phyloP scores from a whole-genome alignment of 2,113 vertebrate genomes.

The Morone saxatilis region DNA sequence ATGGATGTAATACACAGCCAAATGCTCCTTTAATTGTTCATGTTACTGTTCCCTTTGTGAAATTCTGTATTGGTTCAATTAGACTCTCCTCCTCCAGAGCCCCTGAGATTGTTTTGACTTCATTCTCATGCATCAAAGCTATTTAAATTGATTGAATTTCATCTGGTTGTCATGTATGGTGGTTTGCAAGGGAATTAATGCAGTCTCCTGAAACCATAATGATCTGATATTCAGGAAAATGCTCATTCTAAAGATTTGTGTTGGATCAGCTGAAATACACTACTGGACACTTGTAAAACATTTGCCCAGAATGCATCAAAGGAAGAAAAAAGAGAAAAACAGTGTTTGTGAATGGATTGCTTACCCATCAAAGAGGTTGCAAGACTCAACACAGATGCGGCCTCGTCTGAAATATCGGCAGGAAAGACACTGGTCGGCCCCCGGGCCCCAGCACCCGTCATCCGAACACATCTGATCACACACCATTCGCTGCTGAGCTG shows the following conservation, averaged over 20 bases:
- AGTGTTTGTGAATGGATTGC: slow-evolving; percentile 38
- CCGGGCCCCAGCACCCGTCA: slow-evolving; percentile 95
- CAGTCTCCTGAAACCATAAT: slow-evolving; percentile 7
- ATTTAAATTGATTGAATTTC: slow-evolving; percentile 63
- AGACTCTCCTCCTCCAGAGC: slow-evolving; percentile 61
- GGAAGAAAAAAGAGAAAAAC: not conserved
- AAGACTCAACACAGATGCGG: slow-evolving; percentile 91
- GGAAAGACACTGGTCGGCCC: slow-evolving; percentile 94
- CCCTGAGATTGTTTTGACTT: slow-evolving; percentile 58
- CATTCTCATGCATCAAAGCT: slow-evolving; percentile 61
- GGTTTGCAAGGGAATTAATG: slow-evolving; percentile 38
- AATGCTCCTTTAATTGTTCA: slow-evolving; percentile 43
- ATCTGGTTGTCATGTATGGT: slow-evolving; percentile 35
- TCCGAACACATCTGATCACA: slow-evolving; percentile 94
- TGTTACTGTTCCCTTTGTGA: slow-evolving; percentile 27
- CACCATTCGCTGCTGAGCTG: slow-evolving; percentile 92
- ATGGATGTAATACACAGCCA: slow-evolving; percentile 22
- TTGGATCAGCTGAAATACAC: not conserved
- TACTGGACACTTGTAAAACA: not conserved
- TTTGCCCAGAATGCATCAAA: not conserved
- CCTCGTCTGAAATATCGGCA: slow-evolving; percentile 93
- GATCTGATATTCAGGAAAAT: not conserved
- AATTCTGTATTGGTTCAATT: slow-evolving; percentile 68
- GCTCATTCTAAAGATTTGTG: not conserved
- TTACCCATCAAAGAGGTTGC: slow-evolving; percentile 94